phyloP scores from a whole-genome alignment of 2,797 vertebrate genomes.

The Poeciliopsis paucimaculata region DNA sequence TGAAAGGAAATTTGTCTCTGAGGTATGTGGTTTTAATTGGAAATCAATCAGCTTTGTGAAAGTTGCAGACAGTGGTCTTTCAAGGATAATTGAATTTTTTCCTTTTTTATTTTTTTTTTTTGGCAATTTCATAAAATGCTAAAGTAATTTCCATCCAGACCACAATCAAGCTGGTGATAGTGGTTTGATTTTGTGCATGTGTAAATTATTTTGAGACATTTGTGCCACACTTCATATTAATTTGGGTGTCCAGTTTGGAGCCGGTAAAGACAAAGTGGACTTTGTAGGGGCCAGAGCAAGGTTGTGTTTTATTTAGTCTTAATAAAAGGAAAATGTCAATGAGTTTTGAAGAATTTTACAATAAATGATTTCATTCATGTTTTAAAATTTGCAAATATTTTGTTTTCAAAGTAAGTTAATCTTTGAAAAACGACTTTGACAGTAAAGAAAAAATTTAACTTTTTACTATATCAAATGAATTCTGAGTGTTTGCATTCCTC shows the following conservation, averaged over 20 bases:
- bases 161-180: background rate
- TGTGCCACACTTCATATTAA: background rate
- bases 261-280: background rate
- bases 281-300: background rate
- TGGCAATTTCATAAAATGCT: background rate
- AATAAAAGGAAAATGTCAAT: background rate
- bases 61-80: conserved; percentile 7
- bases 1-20: background rate
- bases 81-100: conserved; percentile 1
- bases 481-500: conserved; percentile 1
- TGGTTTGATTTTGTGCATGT: background rate
- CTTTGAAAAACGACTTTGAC: background rate
- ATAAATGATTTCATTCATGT: background rate
- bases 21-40: conserved; percentile 11
- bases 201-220: background rate
- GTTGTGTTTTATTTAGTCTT: background rate
- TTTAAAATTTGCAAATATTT: background rate
- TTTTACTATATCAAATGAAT: conserved; percentile 4
- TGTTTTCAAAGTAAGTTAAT: background rate
- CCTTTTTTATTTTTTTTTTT: background rate
- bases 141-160: conserved; percentile 6
- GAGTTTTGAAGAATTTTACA: background rate
- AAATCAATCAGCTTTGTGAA: conserved; percentile 4
- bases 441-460: conserved; percentile 6
- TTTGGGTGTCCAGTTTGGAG: background rate